Evolutionary conservation across 2,113 vertebrate genomes (phyloP).

Genomic region (Mystacornis crossleyi): DNA sequence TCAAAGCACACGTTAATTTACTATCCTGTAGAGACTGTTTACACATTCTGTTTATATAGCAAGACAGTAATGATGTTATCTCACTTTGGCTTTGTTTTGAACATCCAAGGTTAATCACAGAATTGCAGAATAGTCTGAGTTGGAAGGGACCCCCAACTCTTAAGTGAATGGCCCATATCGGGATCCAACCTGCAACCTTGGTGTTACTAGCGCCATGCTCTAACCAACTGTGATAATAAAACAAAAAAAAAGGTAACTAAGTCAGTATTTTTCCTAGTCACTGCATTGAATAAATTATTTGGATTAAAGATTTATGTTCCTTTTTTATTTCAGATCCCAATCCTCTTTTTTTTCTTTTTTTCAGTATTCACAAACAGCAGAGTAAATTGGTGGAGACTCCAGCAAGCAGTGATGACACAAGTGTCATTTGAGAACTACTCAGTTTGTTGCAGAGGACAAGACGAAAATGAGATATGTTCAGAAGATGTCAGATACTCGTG

Average conservation of each 20-base stretch:
- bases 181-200: background rate
- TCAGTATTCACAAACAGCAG: background rate
- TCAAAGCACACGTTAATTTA: background rate
- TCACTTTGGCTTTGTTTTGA: constrained; percentile 21
- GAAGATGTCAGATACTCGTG: background rate
- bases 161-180: background rate
- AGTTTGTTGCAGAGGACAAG: background rate
- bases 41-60: constrained; percentile 33
- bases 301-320: background rate
- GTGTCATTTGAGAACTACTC: background rate
- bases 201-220: background rate
- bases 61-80: constrained; percentile 44
- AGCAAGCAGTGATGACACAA: background rate
- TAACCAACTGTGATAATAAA: background rate
- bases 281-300: background rate
- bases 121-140: background rate
- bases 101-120: constrained; percentile 18
- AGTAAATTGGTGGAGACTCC: background rate
- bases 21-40: background rate
- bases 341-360: background rate
- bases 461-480: background rate
- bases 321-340: background rate
- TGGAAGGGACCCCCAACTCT: background rate
- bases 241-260: background rate
- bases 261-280: background rate